Conservation (phyloP, 2,113 vertebrate genomes). For the Fregetta grallaria region DNA sequence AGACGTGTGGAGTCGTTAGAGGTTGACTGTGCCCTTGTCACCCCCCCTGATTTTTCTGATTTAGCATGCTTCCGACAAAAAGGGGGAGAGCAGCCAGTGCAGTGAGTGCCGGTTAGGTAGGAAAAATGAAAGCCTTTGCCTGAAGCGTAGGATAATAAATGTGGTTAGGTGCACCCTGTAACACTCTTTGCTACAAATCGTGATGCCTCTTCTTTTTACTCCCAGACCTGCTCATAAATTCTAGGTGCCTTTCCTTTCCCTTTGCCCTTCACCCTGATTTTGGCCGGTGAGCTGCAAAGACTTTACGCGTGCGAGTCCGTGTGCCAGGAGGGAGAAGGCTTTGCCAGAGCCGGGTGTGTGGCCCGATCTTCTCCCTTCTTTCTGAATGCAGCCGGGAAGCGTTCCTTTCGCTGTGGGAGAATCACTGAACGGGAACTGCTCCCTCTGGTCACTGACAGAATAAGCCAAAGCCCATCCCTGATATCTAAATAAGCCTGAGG, state of each 20-base stretch:
- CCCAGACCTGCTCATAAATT: no score
- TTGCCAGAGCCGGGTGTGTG: not conserved
- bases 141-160: not conserved
- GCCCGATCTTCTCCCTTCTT: not conserved
- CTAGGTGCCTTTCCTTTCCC: not conserved
- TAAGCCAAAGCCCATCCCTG: not conserved
- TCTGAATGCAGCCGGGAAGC: not conserved
- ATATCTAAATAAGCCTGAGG: not conserved
- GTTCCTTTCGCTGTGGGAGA: rapidly evolving
- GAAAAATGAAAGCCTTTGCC: not conserved
- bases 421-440: rapidly evolving
- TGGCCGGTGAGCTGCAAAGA: not conserved
- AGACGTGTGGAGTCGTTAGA: not conserved
- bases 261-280: not conserved
- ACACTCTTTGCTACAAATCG: not conserved
- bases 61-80: no score
- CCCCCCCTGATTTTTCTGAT: not conserved
- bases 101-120: rapidly evolving
- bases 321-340: not conserved
- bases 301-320: rapidly evolving
- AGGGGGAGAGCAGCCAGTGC: not conserved
- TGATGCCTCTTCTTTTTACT: not conserved
- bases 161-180: no score
- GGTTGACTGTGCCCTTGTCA: not conserved
- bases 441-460: not conserved